Percentiles rank a stretch among this genome's conserved stretches.
Evolutionary conservation across 1,140 invertebrate species (phyloP).

Genomic region (Diplogasteroides magnus): DNA sequence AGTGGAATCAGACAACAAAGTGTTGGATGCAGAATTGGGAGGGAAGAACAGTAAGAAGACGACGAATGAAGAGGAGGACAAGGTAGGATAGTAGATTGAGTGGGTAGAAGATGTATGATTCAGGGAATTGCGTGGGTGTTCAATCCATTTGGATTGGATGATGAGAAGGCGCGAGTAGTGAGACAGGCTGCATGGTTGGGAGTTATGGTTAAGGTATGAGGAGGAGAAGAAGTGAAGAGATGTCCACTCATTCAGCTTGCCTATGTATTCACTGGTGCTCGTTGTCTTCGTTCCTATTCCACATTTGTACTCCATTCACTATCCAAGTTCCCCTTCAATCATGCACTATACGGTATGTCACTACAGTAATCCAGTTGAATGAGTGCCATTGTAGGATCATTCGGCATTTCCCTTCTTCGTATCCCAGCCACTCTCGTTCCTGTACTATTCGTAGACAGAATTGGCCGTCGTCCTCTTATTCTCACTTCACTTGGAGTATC

Average conservation of each 20-base stretch:
- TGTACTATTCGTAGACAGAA: neutral
- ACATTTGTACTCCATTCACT: conserved; percentile 34
- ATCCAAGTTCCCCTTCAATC: conserved; percentile 23
- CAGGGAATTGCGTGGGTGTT: conserved; percentile 25
- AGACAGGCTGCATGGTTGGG: conserved; percentile 38
- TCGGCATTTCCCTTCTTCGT: neutral
- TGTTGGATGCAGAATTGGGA: conserved; percentile 26
- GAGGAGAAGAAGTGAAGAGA: neutral
- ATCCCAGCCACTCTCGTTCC: neutral
- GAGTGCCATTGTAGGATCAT: neutral
- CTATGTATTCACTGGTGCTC: conserved; percentile 37
- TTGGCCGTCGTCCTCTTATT: neutral
- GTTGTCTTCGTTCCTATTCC: conserved; percentile 32
- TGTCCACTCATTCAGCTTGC: conserved; percentile 26
- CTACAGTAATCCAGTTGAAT: too few species aligned
- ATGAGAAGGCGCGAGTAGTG: conserved; percentile 29
- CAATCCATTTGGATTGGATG: conserved; percentile 35
- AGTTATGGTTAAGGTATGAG: conserved; percentile 36
- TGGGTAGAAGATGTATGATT: conserved; percentile 1
- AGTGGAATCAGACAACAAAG: conserved; percentile 22
- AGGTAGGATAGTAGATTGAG: neutral
- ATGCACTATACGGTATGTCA: conserved; percentile 26
- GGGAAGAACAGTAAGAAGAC: neutral
- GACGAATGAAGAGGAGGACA: conserved; percentile 18
- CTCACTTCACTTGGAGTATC: neutral